Conservation (phyloP, 2,888 invertebrate genomes). For the Monochamus alternatus region DNA sequence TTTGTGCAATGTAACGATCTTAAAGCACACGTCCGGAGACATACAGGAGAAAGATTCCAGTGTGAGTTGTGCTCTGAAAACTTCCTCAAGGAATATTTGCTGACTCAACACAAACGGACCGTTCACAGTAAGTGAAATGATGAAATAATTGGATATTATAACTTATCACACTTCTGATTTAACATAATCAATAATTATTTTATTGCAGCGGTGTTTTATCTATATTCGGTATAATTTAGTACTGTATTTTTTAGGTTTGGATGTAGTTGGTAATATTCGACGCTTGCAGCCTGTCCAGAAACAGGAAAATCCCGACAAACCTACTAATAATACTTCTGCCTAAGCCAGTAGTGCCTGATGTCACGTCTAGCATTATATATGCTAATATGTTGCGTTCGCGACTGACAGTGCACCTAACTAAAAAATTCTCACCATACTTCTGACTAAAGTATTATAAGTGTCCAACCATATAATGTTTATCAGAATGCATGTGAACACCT, state of each 20-base stretch:
- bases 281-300: slow-evolving; percentile 65
- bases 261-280: slow-evolving; percentile 69
- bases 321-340: slow-evolving; percentile 67
- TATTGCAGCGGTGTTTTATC: too few relatives aligned
- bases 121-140: slow-evolving; percentile 65
- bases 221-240: too few relatives aligned
- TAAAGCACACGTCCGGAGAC: slow-evolving; percentile 74
- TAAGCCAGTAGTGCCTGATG: slow-evolving; percentile 64
- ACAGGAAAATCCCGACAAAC: slow-evolving; percentile 64
- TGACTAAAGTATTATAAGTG: too few relatives aligned
- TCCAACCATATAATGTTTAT: too few relatives aligned
- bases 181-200: too few relatives aligned
- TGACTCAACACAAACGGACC: slow-evolving; percentile 74
- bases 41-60: slow-evolving; percentile 75
- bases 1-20: slow-evolving; percentile 76
- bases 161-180: not conserved
- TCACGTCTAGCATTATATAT: slow-evolving; percentile 56
- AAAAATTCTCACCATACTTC: too few relatives aligned
- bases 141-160: too few relatives aligned
- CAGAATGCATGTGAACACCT: too few relatives aligned
- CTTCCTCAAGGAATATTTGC: slow-evolving; percentile 74
- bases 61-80: slow-evolving; percentile 74
- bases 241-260: slow-evolving; percentile 61
- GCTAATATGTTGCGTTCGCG: slow-evolving; percentile 56
- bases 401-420: slow-evolving; percentile 43